A percentile compares a stretch with the other conserved stretches of the same genome.
These are phyloP conservation scores for Liasis olivaceus DNA, from an alignment of 2,797 vertebrate genomes.

Conservation along the genomic window DNA sequence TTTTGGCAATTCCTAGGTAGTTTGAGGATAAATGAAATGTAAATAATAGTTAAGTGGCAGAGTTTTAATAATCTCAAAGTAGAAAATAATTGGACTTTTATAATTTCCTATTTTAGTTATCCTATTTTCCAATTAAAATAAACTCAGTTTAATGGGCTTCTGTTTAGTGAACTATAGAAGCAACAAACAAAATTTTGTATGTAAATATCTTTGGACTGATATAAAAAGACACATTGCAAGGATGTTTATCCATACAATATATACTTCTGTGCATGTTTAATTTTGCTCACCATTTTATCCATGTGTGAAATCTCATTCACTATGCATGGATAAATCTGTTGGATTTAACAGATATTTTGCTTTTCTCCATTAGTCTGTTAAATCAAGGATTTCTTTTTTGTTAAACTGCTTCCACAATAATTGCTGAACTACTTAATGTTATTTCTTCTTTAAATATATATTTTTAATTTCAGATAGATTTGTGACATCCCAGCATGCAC, in stretches of 20 bases:
- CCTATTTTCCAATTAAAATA: neutral
- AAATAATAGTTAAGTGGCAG: neutral
- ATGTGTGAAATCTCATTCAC: neutral
- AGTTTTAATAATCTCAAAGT: neutral
- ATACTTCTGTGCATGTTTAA: neutral
- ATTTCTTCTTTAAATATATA: neutral
- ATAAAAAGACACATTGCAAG: neutral
- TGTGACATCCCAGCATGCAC: slow-evolving; percentile 84
- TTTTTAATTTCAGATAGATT: slow-evolving; percentile 82
- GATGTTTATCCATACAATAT: neutral
- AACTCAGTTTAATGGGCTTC: neutral
- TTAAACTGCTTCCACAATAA: neutral
- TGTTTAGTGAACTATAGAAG: neutral
- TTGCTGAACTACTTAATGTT: neutral
- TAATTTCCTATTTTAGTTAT: neutral
- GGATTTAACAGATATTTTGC: neutral
- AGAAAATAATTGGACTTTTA: neutral
- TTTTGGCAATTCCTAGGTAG: neutral
- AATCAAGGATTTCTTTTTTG: neutral
- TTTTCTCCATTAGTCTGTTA: neutral
- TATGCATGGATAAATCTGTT: neutral
- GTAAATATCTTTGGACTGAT: neutral
- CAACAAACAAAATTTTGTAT: neutral
- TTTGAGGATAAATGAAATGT: neutral
- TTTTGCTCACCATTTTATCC: neutral